Evolutionary conservation across 92 coral and sea anemone genomes (phyloP).

Genomic region (Porites rus): DNA sequence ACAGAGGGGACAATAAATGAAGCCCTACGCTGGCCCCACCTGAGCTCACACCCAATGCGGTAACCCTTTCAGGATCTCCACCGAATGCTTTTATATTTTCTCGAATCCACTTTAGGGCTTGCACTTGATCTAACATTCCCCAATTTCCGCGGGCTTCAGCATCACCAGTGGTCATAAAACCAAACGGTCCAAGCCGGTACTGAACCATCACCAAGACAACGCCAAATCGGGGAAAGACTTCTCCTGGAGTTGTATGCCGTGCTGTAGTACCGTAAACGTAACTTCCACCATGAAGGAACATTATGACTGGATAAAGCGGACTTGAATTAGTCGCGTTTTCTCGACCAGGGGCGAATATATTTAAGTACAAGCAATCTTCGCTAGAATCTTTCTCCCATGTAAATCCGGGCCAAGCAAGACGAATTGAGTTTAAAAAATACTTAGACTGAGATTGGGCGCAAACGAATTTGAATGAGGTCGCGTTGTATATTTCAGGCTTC

Average conservation of each 20-base stretch:
- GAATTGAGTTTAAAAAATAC: slow-evolving; percentile 15
- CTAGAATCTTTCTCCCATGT: slow-evolving; percentile 40
- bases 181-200: slow-evolving; percentile 85
- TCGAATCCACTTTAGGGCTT: slow-evolving; percentile 86
- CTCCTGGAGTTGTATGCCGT: slow-evolving; percentile 75
- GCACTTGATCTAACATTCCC: slow-evolving; percentile 90
- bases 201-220: slow-evolving; percentile 80
- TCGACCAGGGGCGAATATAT: slow-evolving; percentile 66
- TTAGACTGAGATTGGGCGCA: neutral
- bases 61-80: slow-evolving; percentile 85
- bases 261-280: slow-evolving; percentile 72
- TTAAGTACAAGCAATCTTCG: slow-evolving; percentile 80
- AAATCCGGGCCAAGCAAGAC: slow-evolving; percentile 43
- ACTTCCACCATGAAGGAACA: slow-evolving; percentile 88
- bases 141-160: slow-evolving; percentile 70
- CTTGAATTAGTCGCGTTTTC: slow-evolving; percentile 6
- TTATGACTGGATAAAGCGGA: slow-evolving; percentile 64
- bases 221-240: slow-evolving; percentile 69
- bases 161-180: slow-evolving; percentile 79
- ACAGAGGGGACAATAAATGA: slow-evolving; percentile 80
- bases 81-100: slow-evolving; percentile 82
- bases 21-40: slow-evolving; percentile 96
- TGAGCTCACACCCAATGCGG: slow-evolving; percentile 92
- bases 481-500: slow-evolving; percentile 47
- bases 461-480: slow-evolving; percentile 36